Conservation (phyloP, 2,888 invertebrate species). For the Xiphydria camelus region DNA sequence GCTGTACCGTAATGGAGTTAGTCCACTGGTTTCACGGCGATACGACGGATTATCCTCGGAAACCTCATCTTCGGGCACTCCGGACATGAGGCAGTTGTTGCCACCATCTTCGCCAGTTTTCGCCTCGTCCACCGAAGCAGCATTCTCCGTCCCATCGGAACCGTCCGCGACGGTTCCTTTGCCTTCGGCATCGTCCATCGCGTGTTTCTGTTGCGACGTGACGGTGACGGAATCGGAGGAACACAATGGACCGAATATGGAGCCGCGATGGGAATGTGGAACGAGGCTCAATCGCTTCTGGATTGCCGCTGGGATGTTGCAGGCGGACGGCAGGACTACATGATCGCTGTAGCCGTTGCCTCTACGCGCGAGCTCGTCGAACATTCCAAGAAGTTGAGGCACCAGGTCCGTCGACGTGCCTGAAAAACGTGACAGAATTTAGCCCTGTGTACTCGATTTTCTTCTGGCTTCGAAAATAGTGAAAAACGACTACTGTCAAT, state of each 20-base stretch:
- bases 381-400: slow-evolving; percentile 83
- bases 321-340: slow-evolving; percentile 35
- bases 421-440: slow-evolving; percentile 63
- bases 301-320: slow-evolving; percentile 42
- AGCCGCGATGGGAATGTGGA: slow-evolving; percentile 41
- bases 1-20: slow-evolving; percentile 60
- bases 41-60: slow-evolving; percentile 56
- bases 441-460: no score
- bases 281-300: slow-evolving; percentile 51
- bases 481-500: no score
- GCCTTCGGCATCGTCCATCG: neutral
- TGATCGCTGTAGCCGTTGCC: slow-evolving; percentile 37
- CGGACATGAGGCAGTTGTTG: slow-evolving; percentile 7
- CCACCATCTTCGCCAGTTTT: neutral
- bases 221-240: slow-evolving; percentile 15
- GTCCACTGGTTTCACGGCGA: slow-evolving; percentile 52
- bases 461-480: no score
- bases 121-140: neutral
- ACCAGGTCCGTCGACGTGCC: slow-evolving; percentile 86
- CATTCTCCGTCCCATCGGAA: neutral
- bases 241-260: slow-evolving; percentile 44
- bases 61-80: slow-evolving; percentile 41
- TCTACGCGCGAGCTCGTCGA: slow-evolving; percentile 72
- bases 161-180: neutral
- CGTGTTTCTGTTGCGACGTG: neutral